These are phyloP conservation scores for Chrysodeixis includens DNA, from an alignment of 2,888 invertebrate species.

Conservation along the genomic window DNA sequence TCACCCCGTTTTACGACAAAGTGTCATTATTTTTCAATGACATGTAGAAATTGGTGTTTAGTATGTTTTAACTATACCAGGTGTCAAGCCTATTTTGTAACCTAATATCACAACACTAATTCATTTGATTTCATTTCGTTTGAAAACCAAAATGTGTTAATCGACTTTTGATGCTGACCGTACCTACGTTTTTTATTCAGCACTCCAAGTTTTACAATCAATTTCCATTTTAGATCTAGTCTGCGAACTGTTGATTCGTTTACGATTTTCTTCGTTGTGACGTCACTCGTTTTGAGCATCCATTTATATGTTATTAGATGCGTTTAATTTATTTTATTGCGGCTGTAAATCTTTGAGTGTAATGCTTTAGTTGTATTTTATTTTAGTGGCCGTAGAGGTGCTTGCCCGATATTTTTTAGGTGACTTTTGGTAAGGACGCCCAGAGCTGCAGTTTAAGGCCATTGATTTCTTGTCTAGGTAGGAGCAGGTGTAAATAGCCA, in stretches of 20 bases:
- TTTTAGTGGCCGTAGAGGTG: background rate
- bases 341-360: background rate
- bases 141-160: too few relatives aligned
- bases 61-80: too few relatives aligned
- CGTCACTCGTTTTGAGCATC: conserved; percentile 9
- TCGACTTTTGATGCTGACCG: too few relatives aligned
- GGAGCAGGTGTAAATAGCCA: too few relatives aligned
- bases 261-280: conserved; percentile 24
- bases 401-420: background rate
- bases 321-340: conserved; percentile 19
- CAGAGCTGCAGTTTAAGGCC: background rate
- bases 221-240: conserved; percentile 53
- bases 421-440: background rate
- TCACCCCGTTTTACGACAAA: too few relatives aligned
- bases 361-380: background rate
- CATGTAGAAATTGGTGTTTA: too few relatives aligned
- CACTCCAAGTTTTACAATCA: conserved; percentile 55
- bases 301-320: conserved; percentile 32
- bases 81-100: too few relatives aligned
- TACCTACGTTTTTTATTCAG: conserved; percentile 55
- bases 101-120: too few relatives aligned
- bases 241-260: conserved; percentile 23
- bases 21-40: too few relatives aligned
- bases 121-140: too few relatives aligned
- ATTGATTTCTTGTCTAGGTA: too few relatives aligned